Evolutionary conservation across 2,797 vertebrate species (phyloP).

Genomic region (Eleutherodactylus coqui): DNA sequence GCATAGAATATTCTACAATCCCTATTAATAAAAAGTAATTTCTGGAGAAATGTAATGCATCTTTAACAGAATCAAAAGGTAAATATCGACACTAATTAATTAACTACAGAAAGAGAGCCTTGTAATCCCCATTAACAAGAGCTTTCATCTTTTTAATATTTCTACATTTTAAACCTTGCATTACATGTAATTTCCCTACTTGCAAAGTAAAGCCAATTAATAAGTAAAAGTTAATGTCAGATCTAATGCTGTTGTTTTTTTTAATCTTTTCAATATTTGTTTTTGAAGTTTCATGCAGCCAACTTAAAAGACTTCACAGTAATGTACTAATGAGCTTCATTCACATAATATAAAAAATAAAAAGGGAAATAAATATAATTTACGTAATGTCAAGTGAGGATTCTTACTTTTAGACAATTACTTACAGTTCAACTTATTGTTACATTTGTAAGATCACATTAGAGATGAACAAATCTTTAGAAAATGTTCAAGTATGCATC

Average conservation of each 20-base stretch:
- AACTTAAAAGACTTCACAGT: constrained; percentile 64
- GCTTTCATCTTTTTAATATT: constrained; percentile 53
- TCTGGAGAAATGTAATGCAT: constrained; percentile 44
- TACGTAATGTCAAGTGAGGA: constrained; percentile 58
- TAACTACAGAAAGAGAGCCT: constrained; percentile 59
- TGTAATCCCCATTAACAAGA: constrained; percentile 61
- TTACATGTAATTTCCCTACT: constrained; percentile 40
- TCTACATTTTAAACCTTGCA: constrained; percentile 56
- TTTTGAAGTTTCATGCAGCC: constrained; percentile 62
- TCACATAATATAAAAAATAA: constrained; percentile 57
- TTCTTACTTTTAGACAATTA: constrained; percentile 35
- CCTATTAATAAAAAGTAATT: constrained; percentile 22
- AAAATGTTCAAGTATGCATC: not conserved
- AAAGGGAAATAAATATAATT: constrained; percentile 57
- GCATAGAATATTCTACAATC: not conserved
- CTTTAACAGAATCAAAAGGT: constrained; percentile 60
- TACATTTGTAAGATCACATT: constrained; percentile 9
- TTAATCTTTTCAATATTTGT: constrained; percentile 62
- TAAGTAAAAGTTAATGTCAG: constrained; percentile 64
- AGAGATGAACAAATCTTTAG: not conserved
- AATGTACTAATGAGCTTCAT: constrained; percentile 65
- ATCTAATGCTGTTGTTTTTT: constrained; percentile 64
- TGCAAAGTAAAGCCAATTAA: constrained; percentile 57
- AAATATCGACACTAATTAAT: constrained; percentile 62
- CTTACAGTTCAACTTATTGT: constrained; percentile 6